These are phyloP conservation scores for Peromyscus leucopus DNA, from an alignment of 2,113 vertebrate species.

Conservation along the genomic window DNA sequence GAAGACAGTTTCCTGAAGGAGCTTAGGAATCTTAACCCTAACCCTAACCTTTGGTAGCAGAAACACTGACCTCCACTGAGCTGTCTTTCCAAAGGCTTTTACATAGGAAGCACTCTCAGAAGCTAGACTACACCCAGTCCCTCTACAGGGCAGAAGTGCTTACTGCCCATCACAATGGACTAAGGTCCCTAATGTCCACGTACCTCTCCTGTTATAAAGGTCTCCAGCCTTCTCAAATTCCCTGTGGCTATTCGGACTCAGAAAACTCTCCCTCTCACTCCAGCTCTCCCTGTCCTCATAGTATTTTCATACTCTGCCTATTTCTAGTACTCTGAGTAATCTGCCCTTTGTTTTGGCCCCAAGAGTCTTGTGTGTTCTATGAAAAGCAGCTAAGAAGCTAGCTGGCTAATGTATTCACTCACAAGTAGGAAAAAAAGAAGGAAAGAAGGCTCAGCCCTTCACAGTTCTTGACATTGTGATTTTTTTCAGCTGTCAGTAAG, in stretches of 20 bases:
- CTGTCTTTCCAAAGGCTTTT: background rate
- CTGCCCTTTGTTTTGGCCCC: constrained; percentile 7
- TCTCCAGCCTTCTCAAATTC: background rate
- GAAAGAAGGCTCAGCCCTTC: background rate
- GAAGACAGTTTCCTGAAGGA: background rate
- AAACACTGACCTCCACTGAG: background rate
- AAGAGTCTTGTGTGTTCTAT: background rate
- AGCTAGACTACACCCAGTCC: background rate
- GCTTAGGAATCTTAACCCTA: background rate
- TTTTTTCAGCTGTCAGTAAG: background rate
- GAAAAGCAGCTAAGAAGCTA: constrained; percentile 28
- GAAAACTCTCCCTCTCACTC: background rate
- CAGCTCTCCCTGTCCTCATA: background rate
- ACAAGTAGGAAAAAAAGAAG: background rate
- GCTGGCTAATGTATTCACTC: background rate
- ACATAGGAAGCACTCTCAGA: background rate
- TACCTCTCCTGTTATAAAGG: background rate
- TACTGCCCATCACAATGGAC: background rate
- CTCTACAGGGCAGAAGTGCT: background rate
- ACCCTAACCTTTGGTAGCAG: background rate
- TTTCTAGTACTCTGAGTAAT: background rate
- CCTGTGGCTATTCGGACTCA: background rate
- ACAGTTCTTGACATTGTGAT: constrained; percentile 24
- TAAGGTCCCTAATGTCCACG: background rate
- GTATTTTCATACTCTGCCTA: background rate